Evolutionary conservation across 2,113 vertebrate genomes (phyloP).

Genomic region (Brienomyrus brachyistius): DNA sequence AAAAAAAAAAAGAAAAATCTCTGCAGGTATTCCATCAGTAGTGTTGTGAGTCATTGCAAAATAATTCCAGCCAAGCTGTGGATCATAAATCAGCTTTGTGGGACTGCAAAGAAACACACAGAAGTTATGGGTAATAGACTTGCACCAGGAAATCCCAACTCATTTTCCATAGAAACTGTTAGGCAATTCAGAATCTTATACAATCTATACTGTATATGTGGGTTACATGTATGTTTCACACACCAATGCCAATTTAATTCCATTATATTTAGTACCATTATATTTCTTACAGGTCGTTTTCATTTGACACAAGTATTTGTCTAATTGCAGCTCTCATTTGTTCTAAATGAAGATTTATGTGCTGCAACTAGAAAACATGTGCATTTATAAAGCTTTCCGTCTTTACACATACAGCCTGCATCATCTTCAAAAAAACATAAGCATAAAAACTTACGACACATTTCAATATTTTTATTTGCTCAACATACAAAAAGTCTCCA

Average conservation of each 20-base stretch:
- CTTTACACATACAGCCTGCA: background rate
- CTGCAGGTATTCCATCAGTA: too few species aligned
- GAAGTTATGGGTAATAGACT: background rate
- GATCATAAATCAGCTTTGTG: background rate
- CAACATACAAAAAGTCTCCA: background rate
- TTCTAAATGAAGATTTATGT: background rate
- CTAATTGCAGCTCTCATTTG: background rate
- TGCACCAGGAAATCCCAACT: background rate
- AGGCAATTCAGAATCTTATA: background rate
- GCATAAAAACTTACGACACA: background rate
- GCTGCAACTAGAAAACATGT: background rate
- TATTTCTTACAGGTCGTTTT: background rate
- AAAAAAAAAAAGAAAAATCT: too few species aligned
- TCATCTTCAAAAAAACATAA: background rate
- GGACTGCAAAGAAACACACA: background rate
- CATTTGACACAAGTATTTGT: background rate
- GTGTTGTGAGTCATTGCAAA: background rate
- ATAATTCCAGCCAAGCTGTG: background rate
- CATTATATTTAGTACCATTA: background rate
- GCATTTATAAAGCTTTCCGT: background rate
- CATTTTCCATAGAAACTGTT: background rate
- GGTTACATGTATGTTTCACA: background rate
- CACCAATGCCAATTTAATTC: background rate
- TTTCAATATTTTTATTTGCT: conserved; percentile 14
- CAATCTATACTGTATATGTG: background rate